Evolutionary conservation across 2,113 vertebrate genomes (phyloP).

Genomic region (Pardalotus punctatus): DNA sequence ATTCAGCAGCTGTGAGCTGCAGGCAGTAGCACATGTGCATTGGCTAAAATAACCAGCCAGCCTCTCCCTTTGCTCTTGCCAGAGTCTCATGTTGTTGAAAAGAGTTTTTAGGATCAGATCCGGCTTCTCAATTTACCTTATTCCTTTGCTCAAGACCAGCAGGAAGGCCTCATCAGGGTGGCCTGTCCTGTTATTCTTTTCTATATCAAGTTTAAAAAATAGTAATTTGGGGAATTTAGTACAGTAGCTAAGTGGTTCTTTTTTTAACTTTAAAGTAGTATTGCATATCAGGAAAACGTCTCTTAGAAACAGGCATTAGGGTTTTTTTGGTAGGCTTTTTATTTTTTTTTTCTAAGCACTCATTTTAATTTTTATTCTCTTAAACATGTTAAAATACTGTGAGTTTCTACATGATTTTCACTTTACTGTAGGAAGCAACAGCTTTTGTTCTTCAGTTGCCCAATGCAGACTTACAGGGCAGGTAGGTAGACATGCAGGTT

Average conservation of each 20-base stretch:
- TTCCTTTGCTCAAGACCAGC: slow-evolving; percentile 1
- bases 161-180: not conserved
- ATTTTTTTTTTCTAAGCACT: not conserved
- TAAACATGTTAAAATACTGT: not conserved
- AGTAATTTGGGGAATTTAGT: not conserved
- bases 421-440: not conserved
- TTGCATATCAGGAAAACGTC: not conserved
- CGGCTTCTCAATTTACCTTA: slow-evolving; percentile 22
- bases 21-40: slow-evolving; percentile 45
- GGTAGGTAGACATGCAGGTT: not conserved
- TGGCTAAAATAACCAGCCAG: slow-evolving; percentile 55
- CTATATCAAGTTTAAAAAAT: not conserved
- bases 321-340: too few species aligned
- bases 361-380: not conserved
- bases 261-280: not conserved
- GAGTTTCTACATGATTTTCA: not conserved
- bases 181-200: not conserved
- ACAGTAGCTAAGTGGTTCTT: not conserved
- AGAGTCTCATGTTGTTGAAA: slow-evolving; percentile 25
- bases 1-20: slow-evolving; percentile 57
- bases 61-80: slow-evolving; percentile 28
- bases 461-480: too few species aligned
- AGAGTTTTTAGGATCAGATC: slow-evolving; percentile 15
- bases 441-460: not conserved
- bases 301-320: not conserved